Conservation (phyloP, 1,140 invertebrate species). For the Drosophila kurseongensis region DNA sequence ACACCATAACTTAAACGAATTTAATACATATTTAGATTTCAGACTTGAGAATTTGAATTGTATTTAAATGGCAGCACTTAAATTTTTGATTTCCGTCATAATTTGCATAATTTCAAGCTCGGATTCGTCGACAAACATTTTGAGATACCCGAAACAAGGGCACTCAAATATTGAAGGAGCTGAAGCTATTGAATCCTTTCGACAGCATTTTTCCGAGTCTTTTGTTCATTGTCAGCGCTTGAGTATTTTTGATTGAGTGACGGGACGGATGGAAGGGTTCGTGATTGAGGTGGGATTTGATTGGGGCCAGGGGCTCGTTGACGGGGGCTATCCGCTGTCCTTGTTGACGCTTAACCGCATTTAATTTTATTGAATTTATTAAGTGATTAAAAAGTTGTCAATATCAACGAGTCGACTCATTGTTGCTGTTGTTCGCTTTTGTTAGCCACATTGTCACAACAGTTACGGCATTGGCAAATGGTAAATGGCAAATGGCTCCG, state of each 20-base stretch:
- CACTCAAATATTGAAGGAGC: conserved; percentile 4
- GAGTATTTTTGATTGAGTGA: conserved; percentile 62
- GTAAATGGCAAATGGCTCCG: conserved; percentile 10
- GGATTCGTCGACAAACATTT: background rate
- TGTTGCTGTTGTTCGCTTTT: conserved; percentile 61
- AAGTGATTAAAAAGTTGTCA: conserved; percentile 84
- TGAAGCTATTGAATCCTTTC: conserved; percentile 42
- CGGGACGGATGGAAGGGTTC: conserved; percentile 9
- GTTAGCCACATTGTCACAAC: conserved; percentile 75
- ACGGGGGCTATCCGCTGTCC: conserved; percentile 26
- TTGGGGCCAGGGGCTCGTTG: background rate
- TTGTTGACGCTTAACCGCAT: conserved; percentile 79
- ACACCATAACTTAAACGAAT: too few species aligned
- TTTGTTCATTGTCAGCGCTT: conserved; percentile 64
- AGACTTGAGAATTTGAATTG: too few species aligned
- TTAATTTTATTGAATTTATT: conserved; percentile 85
- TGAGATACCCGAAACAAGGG: background rate
- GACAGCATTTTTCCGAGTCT: conserved; percentile 35
- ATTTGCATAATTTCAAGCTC: background rate
- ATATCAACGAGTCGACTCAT: conserved; percentile 74
- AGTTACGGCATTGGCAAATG: too few species aligned
- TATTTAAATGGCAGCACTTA: too few species aligned
- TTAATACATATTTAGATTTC: too few species aligned
- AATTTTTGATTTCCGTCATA: too few species aligned
- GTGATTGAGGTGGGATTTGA: conserved; percentile 26